Conservation (phyloP, 2,888 invertebrate genomes). For the Patella pellucida region DNA sequence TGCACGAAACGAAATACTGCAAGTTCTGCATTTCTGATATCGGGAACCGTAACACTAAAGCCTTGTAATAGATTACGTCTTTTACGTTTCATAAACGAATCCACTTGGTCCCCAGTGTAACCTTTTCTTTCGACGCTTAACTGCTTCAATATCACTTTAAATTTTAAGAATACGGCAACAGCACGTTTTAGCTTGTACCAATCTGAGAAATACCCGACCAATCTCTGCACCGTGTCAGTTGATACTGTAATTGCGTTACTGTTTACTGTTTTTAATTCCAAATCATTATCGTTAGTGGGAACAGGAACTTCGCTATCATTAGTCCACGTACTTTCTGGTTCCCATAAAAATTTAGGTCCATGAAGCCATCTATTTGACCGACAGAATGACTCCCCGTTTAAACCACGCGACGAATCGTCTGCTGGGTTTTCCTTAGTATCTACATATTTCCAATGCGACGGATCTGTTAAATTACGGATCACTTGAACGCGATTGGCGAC, state of each 20-base stretch:
- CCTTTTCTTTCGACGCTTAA: neutral
- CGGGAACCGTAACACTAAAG: too few species aligned
- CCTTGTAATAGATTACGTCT: too few species aligned
- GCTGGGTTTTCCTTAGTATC: slow-evolving; percentile 28
- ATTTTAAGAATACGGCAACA: neutral
- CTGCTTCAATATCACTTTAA: neutral
- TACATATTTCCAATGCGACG: slow-evolving; percentile 27
- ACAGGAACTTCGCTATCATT: too few species aligned
- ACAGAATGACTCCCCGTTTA: neutral
- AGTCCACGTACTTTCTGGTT: neutral
- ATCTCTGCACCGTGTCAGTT: neutral
- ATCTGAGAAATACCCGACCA: neutral
- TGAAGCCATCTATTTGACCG: slow-evolving; percentile 9
- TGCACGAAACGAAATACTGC: too few species aligned
- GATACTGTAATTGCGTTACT: too few species aligned
- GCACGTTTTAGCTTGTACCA: slow-evolving; percentile 5
- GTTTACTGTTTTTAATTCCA: too few species aligned
- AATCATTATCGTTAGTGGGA: too few species aligned
- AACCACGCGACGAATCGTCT: slow-evolving; percentile 28
- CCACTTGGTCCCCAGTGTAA: neutral
- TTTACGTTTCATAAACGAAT: neutral
- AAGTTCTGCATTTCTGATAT: too few species aligned
- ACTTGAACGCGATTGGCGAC: slow-evolving; percentile 24
- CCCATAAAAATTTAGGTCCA: slow-evolving; percentile 26
- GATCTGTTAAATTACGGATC: slow-evolving; percentile 10